Percentiles rank a stretch among this genome's conserved stretches.
phyloP scores from a whole-genome alignment of 2,888 invertebrate genomes.

The Idaea straminata region DNA sequence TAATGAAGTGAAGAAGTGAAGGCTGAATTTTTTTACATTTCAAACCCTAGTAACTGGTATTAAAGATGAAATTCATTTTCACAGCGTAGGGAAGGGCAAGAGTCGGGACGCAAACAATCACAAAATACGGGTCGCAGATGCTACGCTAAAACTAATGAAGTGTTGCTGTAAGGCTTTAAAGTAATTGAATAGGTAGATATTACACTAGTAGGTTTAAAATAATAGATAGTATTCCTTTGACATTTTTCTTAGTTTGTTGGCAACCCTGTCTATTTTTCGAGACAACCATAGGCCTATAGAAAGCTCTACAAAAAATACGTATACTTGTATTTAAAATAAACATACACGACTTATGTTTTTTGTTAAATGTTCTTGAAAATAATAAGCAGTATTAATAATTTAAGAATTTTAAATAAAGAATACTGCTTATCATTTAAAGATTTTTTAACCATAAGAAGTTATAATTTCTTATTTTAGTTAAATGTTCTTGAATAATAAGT shows the following conservation, averaged over 20 bases:
- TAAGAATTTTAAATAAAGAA: no score
- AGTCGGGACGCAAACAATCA: slow-evolving; percentile 57
- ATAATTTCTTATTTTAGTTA: no score
- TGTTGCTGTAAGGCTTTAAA: slow-evolving; percentile 59
- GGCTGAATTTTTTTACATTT: slow-evolving; percentile 20
- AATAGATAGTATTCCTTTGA: not conserved
- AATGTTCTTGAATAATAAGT: no score
- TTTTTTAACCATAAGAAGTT: no score
- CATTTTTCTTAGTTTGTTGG: no score
- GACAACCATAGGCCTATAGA: no score
- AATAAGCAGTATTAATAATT: no score
- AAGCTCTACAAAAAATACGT: no score
- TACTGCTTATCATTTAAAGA: no score
- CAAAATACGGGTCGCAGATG: slow-evolving; percentile 61
- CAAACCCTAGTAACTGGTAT: slow-evolving; percentile 3
- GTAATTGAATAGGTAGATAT: slow-evolving; percentile 52
- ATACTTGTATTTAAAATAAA: not conserved
- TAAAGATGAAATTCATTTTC: slow-evolving; percentile 19
- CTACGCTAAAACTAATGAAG: slow-evolving; percentile 65
- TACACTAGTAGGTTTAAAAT: not conserved
- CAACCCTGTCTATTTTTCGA: no score
- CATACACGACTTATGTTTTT: not conserved
- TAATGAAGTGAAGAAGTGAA: slow-evolving; percentile 44
- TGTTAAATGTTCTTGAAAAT: no score
- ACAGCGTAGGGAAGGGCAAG: slow-evolving; percentile 32